A percentile compares a stretch with the other conserved stretches of the same genome.
Evolutionary conservation across 2,888 invertebrate genomes (phyloP).

Genomic region (Caenorhabditis sp.): DNA sequence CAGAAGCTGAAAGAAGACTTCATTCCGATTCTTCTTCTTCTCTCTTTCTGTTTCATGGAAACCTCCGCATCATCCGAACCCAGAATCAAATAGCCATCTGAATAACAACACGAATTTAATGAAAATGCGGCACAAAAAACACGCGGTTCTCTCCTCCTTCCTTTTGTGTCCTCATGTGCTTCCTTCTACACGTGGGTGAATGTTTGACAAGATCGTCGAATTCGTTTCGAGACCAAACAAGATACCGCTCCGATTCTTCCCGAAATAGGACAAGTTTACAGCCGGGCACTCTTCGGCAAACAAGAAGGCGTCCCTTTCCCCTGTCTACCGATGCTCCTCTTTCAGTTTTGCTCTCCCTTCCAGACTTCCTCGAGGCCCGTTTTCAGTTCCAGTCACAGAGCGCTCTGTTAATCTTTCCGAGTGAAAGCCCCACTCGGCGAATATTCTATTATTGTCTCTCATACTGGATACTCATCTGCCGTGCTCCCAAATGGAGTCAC

Average conservation of each 20-base stretch:
- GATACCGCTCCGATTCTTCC: conserved; percentile 31
- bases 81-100: not conserved
- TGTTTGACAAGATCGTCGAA: conserved; percentile 25
- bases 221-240: conserved; percentile 33
- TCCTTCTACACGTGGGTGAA: conserved; percentile 9
- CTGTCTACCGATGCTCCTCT: conserved; percentile 9
- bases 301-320: conserved; percentile 17
- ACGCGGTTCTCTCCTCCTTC: conserved; percentile 14
- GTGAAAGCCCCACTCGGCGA: conserved; percentile 13
- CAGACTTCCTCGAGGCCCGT: not conserved
- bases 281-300: conserved; percentile 11
- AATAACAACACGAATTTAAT: conserved; percentile 17
- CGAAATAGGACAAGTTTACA: conserved; percentile 26
- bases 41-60: not conserved
- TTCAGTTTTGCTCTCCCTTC: not conserved
- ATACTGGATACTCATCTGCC: not conserved
- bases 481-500: not conserved
- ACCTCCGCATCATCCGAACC: not conserved
- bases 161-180: not conserved
- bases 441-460: conserved; percentile 45
- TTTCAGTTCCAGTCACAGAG: conserved; percentile 27
- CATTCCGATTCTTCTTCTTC: no score
- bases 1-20: no score
- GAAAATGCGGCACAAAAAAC: conserved; percentile 29
- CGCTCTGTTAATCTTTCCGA: conserved; percentile 26